Evolutionary conservation across 1,140 invertebrate genomes (phyloP).

Genomic region (Hyles vespertilio): DNA sequence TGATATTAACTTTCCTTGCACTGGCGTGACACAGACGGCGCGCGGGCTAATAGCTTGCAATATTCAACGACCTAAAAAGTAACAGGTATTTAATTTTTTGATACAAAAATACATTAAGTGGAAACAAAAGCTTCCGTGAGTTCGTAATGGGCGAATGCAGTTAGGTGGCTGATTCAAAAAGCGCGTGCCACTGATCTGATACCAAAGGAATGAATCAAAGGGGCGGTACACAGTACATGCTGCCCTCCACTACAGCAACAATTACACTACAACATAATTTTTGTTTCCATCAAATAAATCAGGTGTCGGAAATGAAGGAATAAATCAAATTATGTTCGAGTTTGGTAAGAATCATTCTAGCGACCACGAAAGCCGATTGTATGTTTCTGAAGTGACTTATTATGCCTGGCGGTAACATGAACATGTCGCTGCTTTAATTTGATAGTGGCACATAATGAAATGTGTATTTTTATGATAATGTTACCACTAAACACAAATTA

Average conservation of each 20-base stretch:
- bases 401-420: no score
- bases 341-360: conserved; percentile 22
- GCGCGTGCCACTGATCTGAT: conserved; percentile 42
- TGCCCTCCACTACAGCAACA: conserved; percentile 31
- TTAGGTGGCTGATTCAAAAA: conserved; percentile 37
- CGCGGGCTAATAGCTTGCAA: no score
- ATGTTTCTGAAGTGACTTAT: conserved; percentile 1
- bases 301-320: conserved; percentile 45
- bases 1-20: no score
- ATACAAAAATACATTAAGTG: conserved; percentile 7
- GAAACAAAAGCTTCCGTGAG: conserved; percentile 24
- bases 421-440: no score
- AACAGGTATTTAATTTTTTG: no score
- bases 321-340: conserved; percentile 40
- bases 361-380: not conserved
- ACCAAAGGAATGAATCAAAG: conserved; percentile 30
- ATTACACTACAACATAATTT: conserved; percentile 49
- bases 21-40: no score
- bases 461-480: no score
- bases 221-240: conserved; percentile 23
- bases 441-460: no score
- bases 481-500: no score
- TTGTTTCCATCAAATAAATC: conserved; percentile 44
- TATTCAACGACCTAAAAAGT: no score
- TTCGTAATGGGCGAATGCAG: conserved; percentile 27